Conservation (phyloP, 2,113 vertebrate genomes). For the Axis porcinus region DNA sequence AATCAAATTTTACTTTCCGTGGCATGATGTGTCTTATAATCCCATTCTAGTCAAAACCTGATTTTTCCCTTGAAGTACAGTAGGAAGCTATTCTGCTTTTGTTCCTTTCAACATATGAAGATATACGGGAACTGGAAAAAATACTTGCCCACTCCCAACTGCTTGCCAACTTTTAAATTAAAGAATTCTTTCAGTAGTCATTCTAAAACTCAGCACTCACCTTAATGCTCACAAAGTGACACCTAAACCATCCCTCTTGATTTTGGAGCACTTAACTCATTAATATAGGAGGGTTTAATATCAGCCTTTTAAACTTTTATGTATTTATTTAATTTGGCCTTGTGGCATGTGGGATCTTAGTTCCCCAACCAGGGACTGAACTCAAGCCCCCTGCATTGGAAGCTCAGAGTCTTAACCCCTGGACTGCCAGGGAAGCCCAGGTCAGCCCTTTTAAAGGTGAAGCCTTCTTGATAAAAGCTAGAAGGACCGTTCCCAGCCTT, state of each 20-base stretch:
- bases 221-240: neutral
- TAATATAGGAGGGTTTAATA: neutral
- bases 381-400: neutral
- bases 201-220: neutral
- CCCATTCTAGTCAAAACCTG: neutral
- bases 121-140: neutral
- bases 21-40: slow-evolving; percentile 37
- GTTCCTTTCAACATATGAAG: neutral
- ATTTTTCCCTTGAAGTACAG: neutral
- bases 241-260: neutral
- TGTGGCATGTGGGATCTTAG: neutral
- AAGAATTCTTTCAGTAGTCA: neutral
- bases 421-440: neutral
- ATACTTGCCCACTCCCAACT: too few species aligned
- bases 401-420: neutral
- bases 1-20: slow-evolving; percentile 64
- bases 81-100: neutral
- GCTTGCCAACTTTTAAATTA: neutral
- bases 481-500: neutral
- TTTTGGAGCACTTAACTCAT: neutral
- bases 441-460: neutral
- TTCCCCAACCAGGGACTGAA: neutral
- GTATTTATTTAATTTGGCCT: neutral
- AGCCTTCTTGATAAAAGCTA: neutral
- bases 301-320: neutral